These are phyloP conservation scores for Oopsacas minuta DNA, from an alignment of 37 sponge, comb jelly and placozoan species.

Conservation along the genomic window DNA sequence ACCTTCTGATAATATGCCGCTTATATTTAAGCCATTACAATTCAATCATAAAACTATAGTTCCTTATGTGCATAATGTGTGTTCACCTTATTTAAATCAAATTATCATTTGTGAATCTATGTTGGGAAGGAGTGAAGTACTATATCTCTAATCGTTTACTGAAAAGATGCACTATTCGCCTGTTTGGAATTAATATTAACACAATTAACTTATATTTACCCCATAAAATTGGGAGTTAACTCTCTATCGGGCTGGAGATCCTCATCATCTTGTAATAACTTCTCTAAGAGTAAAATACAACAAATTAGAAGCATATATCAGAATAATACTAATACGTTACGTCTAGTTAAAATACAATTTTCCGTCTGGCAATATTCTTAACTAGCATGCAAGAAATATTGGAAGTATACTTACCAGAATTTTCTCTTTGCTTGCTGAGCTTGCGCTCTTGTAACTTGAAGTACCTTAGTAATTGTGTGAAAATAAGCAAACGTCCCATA, in stretches of 20 bases:
- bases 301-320: not conserved
- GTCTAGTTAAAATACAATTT: too few species aligned
- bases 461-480: not conserved
- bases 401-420: not conserved
- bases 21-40: not conserved
- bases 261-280: conserved; percentile 4
- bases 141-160: too few species aligned
- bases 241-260: not conserved
- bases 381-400: not conserved
- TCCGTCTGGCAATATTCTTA: not conserved
- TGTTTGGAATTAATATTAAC: too few species aligned
- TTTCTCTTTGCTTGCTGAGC: not conserved
- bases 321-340: too few species aligned
- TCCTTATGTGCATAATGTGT: too few species aligned
- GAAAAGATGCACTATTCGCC: too few species aligned
- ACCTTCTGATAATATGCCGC: not conserved
- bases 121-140: too few species aligned
- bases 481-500: not conserved
- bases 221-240: not conserved
- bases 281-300: too few species aligned
- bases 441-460: conserved; percentile 14
- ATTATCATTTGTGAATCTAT: too few species aligned
- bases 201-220: not conserved
- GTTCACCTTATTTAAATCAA: too few species aligned
- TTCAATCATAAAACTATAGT: too few species aligned